A percentile compares a stretch with the other conserved stretches of the same genome.
phyloP scores from a whole-genome alignment of 2,888 invertebrate species.

The Cremastinae sp. region DNA sequence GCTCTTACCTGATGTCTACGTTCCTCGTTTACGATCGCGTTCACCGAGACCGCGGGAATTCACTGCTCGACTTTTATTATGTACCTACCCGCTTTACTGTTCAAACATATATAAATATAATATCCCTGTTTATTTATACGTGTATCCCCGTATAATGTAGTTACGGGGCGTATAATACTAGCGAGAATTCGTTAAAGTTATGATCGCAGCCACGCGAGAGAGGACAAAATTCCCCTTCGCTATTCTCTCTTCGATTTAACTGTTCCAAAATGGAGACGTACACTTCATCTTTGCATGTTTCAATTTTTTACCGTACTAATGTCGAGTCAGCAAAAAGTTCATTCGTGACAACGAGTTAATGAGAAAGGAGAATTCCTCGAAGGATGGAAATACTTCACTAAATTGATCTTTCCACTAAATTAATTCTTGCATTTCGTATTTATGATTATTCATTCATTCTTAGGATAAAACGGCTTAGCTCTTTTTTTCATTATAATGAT shows the following conservation, averaged over 20 bases:
- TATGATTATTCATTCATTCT: no score
- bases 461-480: no score
- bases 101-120: constrained; percentile 7
- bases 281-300: no score
- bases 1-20: constrained; percentile 35
- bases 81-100: constrained; percentile 23
- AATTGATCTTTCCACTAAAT: no score
- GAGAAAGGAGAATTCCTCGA: no score
- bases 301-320: no score
- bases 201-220: constrained; percentile 36
- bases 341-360: no score
- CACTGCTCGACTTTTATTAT: constrained; percentile 51
- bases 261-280: not conserved
- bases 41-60: constrained; percentile 39
- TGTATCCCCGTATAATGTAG: constrained; percentile 3
- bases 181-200: constrained; percentile 49
- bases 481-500: no score
- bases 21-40: constrained; percentile 43
- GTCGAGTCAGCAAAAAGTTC: no score
- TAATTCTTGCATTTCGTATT: no score
- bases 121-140: not conserved
- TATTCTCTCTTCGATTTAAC: constrained; percentile 5
- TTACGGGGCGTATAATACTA: constrained; percentile 31
- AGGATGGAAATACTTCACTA: no score
- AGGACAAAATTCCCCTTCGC: constrained; percentile 8